Evolutionary conservation across 2,797 vertebrate species (phyloP).

Genomic region (Menidia menidia): DNA sequence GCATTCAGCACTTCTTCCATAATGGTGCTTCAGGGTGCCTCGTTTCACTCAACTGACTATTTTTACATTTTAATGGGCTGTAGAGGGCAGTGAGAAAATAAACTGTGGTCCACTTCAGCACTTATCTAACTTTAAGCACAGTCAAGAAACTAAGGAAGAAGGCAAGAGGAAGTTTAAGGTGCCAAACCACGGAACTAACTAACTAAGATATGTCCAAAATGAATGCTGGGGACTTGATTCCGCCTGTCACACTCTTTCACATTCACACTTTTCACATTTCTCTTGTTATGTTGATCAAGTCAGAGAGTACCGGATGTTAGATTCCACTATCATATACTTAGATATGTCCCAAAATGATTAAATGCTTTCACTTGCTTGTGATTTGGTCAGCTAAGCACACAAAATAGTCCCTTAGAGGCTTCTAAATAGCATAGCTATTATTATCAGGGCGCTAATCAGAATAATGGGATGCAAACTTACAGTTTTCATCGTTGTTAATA

Average conservation of each 20-base stretch:
- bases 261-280: background rate
- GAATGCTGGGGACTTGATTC: background rate
- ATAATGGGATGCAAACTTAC: background rate
- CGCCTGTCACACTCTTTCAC: too few relatives aligned
- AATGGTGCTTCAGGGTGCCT: too few relatives aligned
- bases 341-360: too few relatives aligned
- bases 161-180: background rate
- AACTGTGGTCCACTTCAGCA: background rate
- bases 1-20: too few relatives aligned
- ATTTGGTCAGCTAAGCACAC: too few relatives aligned
- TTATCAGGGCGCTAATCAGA: background rate
- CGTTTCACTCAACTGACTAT: background rate
- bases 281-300: background rate
- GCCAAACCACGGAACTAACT: background rate
- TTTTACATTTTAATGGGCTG: background rate
- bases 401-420: background rate
- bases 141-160: background rate
- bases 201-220: background rate
- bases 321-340: too few relatives aligned
- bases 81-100: background rate
- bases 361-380: too few relatives aligned
- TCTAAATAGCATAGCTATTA: background rate
- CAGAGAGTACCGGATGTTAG: too few relatives aligned
- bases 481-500: background rate
- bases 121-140: background rate